Base-by-base conservation (phyloP, 2,797 vertebrate genomes). In the Myripristis murdjan region DNA sequence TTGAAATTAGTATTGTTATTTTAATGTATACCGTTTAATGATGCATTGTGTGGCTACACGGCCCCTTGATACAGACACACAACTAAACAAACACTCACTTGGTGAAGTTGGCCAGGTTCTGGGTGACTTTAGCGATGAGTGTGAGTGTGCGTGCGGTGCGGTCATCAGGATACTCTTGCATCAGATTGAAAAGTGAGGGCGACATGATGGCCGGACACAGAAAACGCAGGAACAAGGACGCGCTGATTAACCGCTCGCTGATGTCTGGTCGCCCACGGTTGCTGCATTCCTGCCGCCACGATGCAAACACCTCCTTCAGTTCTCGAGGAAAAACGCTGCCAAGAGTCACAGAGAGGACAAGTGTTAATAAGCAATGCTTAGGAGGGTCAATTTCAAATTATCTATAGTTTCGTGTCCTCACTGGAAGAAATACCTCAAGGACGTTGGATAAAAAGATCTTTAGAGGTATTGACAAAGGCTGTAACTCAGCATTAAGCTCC, bases 161-260 rank as follows among this genome's bases (percentile, higher is more conserved):
- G 94, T 99, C 98, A 0, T 99, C 98, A 0, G 98, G 98, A 78
- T 99, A 99, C 84, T 99, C 98, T 92, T 99, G 98, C 66, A 98
- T 97, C 75, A 99, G 90, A 70, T 95, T 97, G 93, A 99, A 99
- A 62, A 99, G 97, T 0, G 98, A 99, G 0, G 98, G 98, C 0
- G 98, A 99, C 98, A 99, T 99, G 95, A 99, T 96, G 89, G 98
- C 97, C 0, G 98, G 98, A 73, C 98, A 99, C 70, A 99, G 96
- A 88, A 99, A 99, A 2, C 98, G 96, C 83, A 99, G 94, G 89
- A 99, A 99, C 66, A 99, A 87, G 0, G 98, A 99, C 43, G 98
- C 98, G 0, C 98, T 98, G 95, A 99, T 99, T 77, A 99, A 94
- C 2, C 98, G 95, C 89, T 99, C 98, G 0, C 98, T 99, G 95